Evolutionary conservation across 2,797 vertebrate genomes (phyloP), one percentile per base, ranked within the genome.

Genomic region (Arnoldichthys spilopterus): DNA sequence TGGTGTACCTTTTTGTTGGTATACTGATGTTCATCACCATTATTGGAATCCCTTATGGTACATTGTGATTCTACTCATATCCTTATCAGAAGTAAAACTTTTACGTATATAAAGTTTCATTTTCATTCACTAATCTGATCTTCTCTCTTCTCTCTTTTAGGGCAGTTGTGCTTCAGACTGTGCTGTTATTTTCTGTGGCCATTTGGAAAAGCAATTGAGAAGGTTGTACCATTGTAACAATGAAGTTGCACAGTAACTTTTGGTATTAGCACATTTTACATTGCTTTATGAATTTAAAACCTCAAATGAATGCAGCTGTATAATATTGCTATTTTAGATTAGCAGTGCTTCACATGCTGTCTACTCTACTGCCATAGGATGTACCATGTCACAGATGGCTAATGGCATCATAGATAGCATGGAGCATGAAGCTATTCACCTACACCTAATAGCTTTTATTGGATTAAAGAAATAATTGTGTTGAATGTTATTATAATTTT

Each of bases 161-260:
- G 94, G 58, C 89, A 88, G 61, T 91, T 95, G 61, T 95, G 94
- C 87, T 93, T 90, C 93, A 88, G 90, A 67, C 84, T 96, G 78
- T 90, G 94, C 0, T 47, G 90, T 34, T 95, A 95, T 85, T 96
- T 95, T 88, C 84, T 96, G 18, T 95, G 96, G 95, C 95, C 95
- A 0, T 96, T 97, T 5, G 94, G 95, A 72, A 96, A 94, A 87
- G 90, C 92, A 0, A 91, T 96, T 73, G 90, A 92, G 22, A 88
- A 94, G 91, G 92, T 92, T 67, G 15, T 13, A 12, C 11, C 62
- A 16, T 47, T 28, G 34, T 63, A 24, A 64, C 26, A 7, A 2
- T 69, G 45, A 16, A 30, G 24, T 22, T 45, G 13, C 20, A 40
- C 40, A 30, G 12, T 53, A 1, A 2, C 6, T 26, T 30, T n/a